Base-by-base conservation (phyloP, 1,140 invertebrate genomes). In the Drosophila tsacasi region DNA sequence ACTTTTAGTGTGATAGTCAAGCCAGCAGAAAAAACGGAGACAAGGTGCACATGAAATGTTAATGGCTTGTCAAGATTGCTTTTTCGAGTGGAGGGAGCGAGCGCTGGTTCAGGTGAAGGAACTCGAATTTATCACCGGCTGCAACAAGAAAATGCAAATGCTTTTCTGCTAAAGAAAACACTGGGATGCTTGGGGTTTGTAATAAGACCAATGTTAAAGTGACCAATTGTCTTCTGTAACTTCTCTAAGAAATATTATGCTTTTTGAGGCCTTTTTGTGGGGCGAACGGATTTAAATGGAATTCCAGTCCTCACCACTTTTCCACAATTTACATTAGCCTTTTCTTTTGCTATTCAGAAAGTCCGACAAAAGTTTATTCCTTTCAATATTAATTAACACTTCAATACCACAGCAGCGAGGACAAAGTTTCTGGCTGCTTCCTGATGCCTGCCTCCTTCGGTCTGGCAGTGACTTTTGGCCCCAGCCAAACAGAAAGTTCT, bases 311-410 rank as follows among this genome's bases (percentile, higher is more conserved):
- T 39, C 54, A 57, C 35, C 54, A 57, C 54, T 57, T 39, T 57
- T 39, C 54, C 54, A 57, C 54, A 57, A 57, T 57, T 57, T 57
- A 57, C 54, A 57, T 57, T 57, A 57, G 54, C 54, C 54, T 39
- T 21, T 55, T 80, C 68, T 60, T 49, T 58, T 58, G 39, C 64
- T 64, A 78, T 76, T 71, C 68, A 65, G 54, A 68, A 79, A 91
- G 87, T 79, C 83, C 71, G 68, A 90, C 68, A 81, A 90, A 91
- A 91, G 77, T 91, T 91, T 77, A 91, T 91, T 84, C 86, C 83
- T 91, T 91, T 91, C 87, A 91, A 91, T 91, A 91, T 91, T 91
- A 91, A 91, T 91, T 91, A 91, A 91, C 87, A 91, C 87, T 91
- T 91, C 87, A 91, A 91, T 91, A 89, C 87, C 87, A 84, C 79